Evolutionary conservation across 1,140 invertebrate species (phyloP).

Genomic region (Drosophila insularis): DNA sequence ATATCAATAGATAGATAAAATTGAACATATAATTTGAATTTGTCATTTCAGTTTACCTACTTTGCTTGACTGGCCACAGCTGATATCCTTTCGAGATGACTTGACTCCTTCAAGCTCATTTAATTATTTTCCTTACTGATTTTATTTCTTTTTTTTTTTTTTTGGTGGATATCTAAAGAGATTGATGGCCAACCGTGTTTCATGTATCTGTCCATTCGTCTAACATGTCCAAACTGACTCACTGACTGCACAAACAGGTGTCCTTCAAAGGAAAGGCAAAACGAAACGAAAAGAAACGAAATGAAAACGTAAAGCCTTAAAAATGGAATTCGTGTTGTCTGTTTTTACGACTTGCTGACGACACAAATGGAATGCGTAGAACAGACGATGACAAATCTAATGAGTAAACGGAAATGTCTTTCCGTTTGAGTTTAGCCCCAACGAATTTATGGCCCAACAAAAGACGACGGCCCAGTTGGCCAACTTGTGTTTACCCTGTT

Average conservation of each 20-base stretch:
- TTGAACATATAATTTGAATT: too few relatives aligned
- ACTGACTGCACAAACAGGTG: conserved; percentile 40
- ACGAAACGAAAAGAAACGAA: not conserved
- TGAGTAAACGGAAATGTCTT: conserved; percentile 74
- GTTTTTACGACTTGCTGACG: conserved; percentile 75
- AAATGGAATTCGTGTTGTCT: conserved; percentile 64
- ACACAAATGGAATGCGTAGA: conserved; percentile 71
- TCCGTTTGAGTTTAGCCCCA: conserved; percentile 40
- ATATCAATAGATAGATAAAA: too few relatives aligned
- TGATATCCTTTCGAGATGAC: not conserved
- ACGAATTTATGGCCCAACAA: conserved; percentile 26
- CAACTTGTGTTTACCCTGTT: not conserved
- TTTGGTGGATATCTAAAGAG: not conserved
- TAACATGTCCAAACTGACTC: not conserved
- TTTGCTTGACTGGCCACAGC: not conserved
- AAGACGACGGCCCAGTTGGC: too few relatives aligned
- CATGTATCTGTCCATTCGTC: not conserved
- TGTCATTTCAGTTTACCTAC: too few relatives aligned
- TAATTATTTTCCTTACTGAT: conserved; percentile 5
- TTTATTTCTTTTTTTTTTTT: not conserved
- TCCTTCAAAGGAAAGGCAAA: conserved; percentile 22
- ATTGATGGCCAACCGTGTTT: not conserved
- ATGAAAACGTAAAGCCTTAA: conserved; percentile 35
- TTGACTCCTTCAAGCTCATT: not conserved
- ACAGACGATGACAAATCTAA: conserved; percentile 59